Conservation (phyloP, 2,113 vertebrate species). For the Orycteropus afer region DNA sequence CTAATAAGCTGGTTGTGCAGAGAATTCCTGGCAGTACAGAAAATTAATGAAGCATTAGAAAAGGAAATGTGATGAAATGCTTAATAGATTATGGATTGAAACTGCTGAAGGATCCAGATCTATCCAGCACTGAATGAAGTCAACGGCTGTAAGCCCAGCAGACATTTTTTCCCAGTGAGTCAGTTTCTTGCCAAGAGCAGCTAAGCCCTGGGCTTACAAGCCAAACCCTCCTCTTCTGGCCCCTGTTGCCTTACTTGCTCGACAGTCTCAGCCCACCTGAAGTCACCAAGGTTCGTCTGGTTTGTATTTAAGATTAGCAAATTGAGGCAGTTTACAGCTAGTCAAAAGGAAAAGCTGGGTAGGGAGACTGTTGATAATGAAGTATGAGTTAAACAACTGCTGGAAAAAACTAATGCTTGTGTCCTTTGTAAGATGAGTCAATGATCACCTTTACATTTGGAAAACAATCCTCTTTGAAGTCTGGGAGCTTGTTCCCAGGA, state of each 20-base stretch:
- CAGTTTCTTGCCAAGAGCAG: neutral
- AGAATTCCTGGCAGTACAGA: neutral
- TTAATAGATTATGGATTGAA: constrained; percentile 51
- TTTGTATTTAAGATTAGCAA: neutral
- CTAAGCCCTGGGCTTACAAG: neutral
- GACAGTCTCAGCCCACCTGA: neutral
- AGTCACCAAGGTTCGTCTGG: neutral
- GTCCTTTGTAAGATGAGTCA: neutral
- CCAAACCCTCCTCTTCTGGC: neutral
- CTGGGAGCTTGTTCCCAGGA: neutral
- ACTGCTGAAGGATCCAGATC: constrained; percentile 3
- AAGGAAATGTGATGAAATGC: constrained; percentile 44
- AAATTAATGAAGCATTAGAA: constrained; percentile 66
- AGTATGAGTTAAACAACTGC: neutral
- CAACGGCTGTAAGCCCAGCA: neutral
- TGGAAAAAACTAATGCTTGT: neutral
- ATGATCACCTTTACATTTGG: neutral
- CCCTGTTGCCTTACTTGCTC: neutral
- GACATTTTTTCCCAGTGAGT: neutral
- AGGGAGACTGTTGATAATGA: neutral
- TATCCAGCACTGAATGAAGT: neutral
- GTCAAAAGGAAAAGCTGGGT: neutral
- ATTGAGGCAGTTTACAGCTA: neutral
- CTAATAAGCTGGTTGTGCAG: neutral
- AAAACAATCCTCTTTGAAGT: neutral